Evolutionary conservation across 2,797 vertebrate genomes (phyloP).

Genomic region (Distichodus sexfasciatus): DNA sequence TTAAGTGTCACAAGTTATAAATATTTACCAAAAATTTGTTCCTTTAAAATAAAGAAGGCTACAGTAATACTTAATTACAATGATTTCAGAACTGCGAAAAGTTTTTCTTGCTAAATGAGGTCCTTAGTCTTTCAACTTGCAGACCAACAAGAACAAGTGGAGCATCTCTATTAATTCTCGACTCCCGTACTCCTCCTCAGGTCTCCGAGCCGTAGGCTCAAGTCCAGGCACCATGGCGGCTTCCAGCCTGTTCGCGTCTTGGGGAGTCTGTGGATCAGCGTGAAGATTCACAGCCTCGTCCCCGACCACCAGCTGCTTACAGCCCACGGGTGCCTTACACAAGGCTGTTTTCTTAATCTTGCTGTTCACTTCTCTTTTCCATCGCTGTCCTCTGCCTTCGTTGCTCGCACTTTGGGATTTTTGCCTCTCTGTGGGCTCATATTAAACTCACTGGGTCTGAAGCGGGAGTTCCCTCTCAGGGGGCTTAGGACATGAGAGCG

Average conservation of each 20-base stretch:
- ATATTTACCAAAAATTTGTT: too few species aligned
- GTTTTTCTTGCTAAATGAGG: too few species aligned
- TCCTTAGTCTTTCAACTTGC: neutral
- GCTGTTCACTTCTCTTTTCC: slow-evolving; percentile 34
- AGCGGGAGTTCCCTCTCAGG: too few species aligned
- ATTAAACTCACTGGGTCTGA: too few species aligned
- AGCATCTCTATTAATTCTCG: neutral
- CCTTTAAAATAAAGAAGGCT: too few species aligned
- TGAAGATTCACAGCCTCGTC: slow-evolving; percentile 46
- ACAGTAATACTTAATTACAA: too few species aligned
- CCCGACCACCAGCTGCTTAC: slow-evolving; percentile 59
- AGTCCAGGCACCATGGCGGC: neutral
- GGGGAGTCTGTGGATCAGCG: neutral
- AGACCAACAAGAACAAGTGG: neutral
- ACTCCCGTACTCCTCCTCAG: neutral
- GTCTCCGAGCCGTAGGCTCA: neutral
- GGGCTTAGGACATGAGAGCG: too few species aligned
- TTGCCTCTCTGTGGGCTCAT: too few species aligned
- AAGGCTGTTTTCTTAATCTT: slow-evolving; percentile 60
- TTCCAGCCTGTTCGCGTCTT: neutral
- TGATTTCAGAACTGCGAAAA: too few species aligned
- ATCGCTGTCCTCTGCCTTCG: slow-evolving; percentile 37
- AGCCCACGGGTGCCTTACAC: slow-evolving; percentile 63
- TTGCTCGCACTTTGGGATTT: too few species aligned
- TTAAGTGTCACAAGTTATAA: too few species aligned